A percentile compares a stretch with the other conserved stretches of the same genome.
Evolutionary conservation across 2,888 invertebrate genomes (phyloP).

Genomic region (Idaea dimidiata): DNA sequence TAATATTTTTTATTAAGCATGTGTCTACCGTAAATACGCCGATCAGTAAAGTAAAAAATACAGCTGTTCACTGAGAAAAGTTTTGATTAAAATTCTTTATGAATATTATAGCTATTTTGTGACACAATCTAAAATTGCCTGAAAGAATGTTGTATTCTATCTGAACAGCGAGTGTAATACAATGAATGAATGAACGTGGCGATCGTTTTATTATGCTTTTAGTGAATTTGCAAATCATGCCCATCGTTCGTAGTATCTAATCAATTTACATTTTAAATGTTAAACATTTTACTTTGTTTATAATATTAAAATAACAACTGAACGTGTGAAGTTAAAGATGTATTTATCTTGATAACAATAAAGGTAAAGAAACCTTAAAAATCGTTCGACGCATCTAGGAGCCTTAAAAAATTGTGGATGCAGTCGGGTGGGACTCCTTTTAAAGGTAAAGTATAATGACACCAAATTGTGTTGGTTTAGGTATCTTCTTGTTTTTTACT

Average conservation of each 20-base stretch:
- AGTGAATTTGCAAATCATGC: not conserved
- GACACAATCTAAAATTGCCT: not conserved
- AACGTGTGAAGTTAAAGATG: too few relatives aligned
- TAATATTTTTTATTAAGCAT: too few relatives aligned
- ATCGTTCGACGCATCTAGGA: too few relatives aligned
- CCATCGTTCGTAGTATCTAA: not conserved
- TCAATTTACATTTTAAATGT: not conserved
- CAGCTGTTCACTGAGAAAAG: not conserved
- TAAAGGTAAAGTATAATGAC: too few relatives aligned
- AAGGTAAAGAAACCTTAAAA: too few relatives aligned
- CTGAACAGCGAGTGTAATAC: not conserved
- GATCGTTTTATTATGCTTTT: not conserved
- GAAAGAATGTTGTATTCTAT: not conserved
- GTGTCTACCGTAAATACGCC: too few relatives aligned
- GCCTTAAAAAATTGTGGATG: too few relatives aligned
- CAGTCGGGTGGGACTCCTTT: too few relatives aligned
- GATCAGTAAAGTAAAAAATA: not conserved
- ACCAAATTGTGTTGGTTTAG: too few relatives aligned
- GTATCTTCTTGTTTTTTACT: too few relatives aligned
- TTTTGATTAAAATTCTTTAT: not conserved
- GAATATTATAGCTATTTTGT: not conserved
- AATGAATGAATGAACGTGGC: not conserved
- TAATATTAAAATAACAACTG: too few relatives aligned
- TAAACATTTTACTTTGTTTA: not conserved
- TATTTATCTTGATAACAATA: too few relatives aligned